Conservation (phyloP, 2,888 invertebrate genomes). For the Drosophila macrothrix region DNA sequence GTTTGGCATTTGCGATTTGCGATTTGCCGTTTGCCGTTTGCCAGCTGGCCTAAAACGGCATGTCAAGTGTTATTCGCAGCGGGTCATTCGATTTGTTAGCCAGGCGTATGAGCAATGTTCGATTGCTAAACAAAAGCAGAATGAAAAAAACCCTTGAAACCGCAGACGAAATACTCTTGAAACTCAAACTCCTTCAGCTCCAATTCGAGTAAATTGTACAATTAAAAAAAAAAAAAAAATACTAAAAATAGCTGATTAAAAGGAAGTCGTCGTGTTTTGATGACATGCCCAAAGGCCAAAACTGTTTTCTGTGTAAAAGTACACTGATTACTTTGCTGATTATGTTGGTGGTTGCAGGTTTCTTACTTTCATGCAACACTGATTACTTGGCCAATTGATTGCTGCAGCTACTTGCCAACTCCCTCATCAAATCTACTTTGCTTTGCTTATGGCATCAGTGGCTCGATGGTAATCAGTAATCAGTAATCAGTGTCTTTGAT, state of each 20-base stretch:
- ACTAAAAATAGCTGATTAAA: not conserved
- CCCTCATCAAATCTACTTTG: not conserved
- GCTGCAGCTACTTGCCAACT: not conserved
- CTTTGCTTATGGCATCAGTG: not conserved
- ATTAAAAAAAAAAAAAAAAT: not conserved
- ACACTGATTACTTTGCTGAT: not conserved
- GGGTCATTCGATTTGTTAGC: conserved; percentile 46
- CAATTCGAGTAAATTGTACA: not conserved
- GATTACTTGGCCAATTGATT: not conserved
- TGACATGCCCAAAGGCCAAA: not conserved
- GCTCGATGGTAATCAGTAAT: not conserved
- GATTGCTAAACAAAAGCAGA: conserved; percentile 12
- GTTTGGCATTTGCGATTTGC: not conserved
- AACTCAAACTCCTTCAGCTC: not conserved
- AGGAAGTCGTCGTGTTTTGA: not conserved
- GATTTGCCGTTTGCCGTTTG: no score
- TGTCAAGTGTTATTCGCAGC: conserved; percentile 36
- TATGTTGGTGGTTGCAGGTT: not conserved
- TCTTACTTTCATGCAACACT: not conserved
- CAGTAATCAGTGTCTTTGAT: not conserved
- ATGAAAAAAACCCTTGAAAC: not conserved
- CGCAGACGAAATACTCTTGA: conserved; percentile 13
- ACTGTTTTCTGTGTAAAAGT: not conserved
- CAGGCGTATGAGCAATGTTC: conserved; percentile 52
- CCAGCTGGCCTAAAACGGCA: conserved; percentile 12